These are phyloP conservation scores for Dicerorhinus sumatrensis DNA, from an alignment of 2,113 vertebrate genomes.

Conservation along the genomic window DNA sequence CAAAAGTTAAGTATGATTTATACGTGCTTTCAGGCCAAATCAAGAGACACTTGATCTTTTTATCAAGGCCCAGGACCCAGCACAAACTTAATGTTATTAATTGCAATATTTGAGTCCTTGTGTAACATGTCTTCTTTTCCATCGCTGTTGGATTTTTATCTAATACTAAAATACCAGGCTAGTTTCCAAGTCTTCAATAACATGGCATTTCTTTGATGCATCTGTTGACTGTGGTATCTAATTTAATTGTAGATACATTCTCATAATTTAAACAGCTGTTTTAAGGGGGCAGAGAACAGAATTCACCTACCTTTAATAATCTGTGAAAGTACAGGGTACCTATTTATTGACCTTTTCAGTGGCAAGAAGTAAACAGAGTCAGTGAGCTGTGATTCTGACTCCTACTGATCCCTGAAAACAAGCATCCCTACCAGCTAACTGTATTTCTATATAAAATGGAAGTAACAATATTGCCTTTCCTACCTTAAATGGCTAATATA, in stretches of 20 bases:
- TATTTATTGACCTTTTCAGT: neutral
- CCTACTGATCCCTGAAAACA: neutral
- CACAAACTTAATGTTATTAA: neutral
- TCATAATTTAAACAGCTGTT: neutral
- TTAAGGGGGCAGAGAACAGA: neutral
- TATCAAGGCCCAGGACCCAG: neutral
- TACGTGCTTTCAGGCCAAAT: neutral
- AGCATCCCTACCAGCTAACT: neutral
- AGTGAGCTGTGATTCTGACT: neutral
- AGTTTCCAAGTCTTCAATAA: constrained; percentile 34
- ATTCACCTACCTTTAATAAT: neutral
- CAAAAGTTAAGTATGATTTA: neutral
- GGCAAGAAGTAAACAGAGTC: neutral
- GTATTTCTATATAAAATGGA: neutral
- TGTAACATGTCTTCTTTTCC: neutral
- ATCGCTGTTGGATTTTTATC: neutral
- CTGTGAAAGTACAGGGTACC: neutral
- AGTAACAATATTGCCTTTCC: neutral
- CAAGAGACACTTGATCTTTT: neutral
- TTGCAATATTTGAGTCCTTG: neutral
- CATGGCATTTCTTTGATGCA: constrained; percentile 20
- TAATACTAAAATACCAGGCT: neutral
- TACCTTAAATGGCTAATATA: neutral
- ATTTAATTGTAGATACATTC: neutral
- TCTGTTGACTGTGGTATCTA: constrained; percentile 34